Base-by-base conservation (phyloP, 2,888 invertebrate genomes). In the Megalurothrips usitatus region DNA sequence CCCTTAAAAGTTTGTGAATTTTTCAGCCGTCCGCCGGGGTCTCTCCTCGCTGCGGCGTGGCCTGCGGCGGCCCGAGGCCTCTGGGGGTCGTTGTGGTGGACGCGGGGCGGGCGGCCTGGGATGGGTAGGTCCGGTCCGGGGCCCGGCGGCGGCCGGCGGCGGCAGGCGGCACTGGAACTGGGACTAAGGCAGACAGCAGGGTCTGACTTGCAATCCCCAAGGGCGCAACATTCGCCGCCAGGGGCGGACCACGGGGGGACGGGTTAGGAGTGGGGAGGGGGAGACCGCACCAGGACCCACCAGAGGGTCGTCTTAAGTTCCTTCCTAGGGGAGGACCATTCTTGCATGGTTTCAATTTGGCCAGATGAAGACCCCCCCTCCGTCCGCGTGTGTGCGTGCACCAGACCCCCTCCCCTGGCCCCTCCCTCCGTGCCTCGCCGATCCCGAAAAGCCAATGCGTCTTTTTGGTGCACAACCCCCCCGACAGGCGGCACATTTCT, bases 261-360 rank as follows among this genome's bases (percentile, higher is more conserved):
- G 52, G 52, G 52, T 1, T 8, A 52, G 52, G 52, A 3, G 52
- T 1, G 19, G 52, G 52, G 52, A 3, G 52, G 19, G 14, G 52
- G 52, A 19, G 34, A 43, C 58, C 58, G 19, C 68, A 23, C 23
- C 26, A 68, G n/a, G 26, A 23, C 68, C 68, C 68, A 23, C 23
- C 9, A 23, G 68, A 23, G 68, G 68, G 68, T 68, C 68, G 68
- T 68, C 68, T 68, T 68, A 68, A 68, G 68, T 68, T 23, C 23
- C 68, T 23, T 23, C 68, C 68, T 23, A 23, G n/a, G 68, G 68
- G 68, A n/a, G 11, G 68, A 4, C 68, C 68, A 68, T 68, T 68
- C 68, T 68, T 68, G 68, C 68, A 68, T 68, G 68, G 68, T 68
- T 68, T 68, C 68, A 68, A 68, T 68, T 68, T 68, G 68, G 68